Conservation (phyloP, 2,797 vertebrate species). For the Carapus acus region DNA sequence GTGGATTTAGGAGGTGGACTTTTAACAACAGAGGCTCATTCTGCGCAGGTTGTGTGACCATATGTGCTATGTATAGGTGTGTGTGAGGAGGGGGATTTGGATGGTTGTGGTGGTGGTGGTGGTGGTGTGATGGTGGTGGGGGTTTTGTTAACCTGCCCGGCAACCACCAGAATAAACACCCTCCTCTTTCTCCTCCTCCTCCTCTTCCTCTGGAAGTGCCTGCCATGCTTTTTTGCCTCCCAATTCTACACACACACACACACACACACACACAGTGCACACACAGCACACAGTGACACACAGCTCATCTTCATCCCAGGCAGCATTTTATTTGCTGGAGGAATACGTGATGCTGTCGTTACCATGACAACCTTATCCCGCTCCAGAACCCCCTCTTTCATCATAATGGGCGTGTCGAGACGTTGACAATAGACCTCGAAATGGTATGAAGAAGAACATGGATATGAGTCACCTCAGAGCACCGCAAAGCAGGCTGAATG, state of each 20-base stretch:
- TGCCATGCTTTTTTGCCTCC: conserved; percentile 25
- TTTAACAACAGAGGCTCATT: conserved; percentile 28
- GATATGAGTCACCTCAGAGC: neutral
- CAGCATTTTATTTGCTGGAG: conserved; percentile 10
- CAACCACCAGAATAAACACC: conserved; percentile 65
- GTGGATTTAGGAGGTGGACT: conserved; percentile 33
- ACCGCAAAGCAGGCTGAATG: conserved; percentile 8
- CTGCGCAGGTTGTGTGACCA: conserved; percentile 22
- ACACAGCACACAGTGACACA: conserved; percentile 13
- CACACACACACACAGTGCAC: conserved; percentile 12
- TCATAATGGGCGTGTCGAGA: conserved; percentile 52
- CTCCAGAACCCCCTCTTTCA: conserved; percentile 20
- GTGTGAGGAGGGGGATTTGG: neutral
- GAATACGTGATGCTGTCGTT: conserved; percentile 62
- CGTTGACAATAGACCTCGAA: conserved; percentile 42
- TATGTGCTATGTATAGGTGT: conserved; percentile 30
- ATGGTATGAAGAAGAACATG: neutral
- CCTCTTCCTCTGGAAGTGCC: conserved; percentile 1
- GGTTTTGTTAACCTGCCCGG: conserved; percentile 64
- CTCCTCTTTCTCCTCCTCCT: conserved; percentile 25
- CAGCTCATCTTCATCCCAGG: conserved; percentile 17
- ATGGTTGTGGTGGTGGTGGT: conserved; percentile 4
- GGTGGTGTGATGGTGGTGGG: conserved; percentile 21
- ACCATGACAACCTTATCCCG: conserved; percentile 66
- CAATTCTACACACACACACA: conserved; percentile 2